Evolutionary conservation across 2,888 invertebrate genomes (phyloP), one percentile per base, ranked within the genome.

Genomic region (Andrena bucephala): DNA sequence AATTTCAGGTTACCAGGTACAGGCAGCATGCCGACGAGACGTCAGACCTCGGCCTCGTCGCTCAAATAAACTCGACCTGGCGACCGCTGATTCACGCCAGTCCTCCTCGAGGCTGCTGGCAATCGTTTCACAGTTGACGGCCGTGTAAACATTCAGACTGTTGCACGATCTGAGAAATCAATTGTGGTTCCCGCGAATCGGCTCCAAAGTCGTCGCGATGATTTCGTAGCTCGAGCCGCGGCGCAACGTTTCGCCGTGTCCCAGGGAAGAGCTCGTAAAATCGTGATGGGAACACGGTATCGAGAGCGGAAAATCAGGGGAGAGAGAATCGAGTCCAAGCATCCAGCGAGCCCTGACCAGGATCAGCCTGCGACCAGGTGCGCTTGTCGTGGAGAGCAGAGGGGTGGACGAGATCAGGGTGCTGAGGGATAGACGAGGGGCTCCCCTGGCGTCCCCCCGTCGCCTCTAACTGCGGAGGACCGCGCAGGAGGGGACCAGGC

Each of bases 331-430:
- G 73, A 27, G 72, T 62, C 62, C 71, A 27, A 78, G 77, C 52
- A 70, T 85, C 76, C 82, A 76, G 80, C 68, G 69, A 68, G 71
- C 74, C 72, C 80, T 77, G 76, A 77, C 82, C 69, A 84, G 84
- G 83, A 84, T 79, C 85, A 72, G 77, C 71, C 87, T 27, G 59
- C 54, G 87, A 82, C 88, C 88, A 88, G 88, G 88, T 88, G 88
- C 84, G 84, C 77, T 80, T 74, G 77, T 70, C 71, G 82, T 71
- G 74, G 67, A 76, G 78, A 81, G 42, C 69, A 66, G 75, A 83
- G 85, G 77, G 87, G 82, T 59, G 81, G 85, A 48, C 65, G 80
- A 73, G 84, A 86, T 85, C 72, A 62, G 81, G 81, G 72, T 83
- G 76, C 69, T 67, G 60, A 65, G 62, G 74, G 80, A 81, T 69